Evolutionary conservation across 2,797 vertebrate genomes (phyloP).

Genomic region (Sebastes hopkinsi): DNA sequence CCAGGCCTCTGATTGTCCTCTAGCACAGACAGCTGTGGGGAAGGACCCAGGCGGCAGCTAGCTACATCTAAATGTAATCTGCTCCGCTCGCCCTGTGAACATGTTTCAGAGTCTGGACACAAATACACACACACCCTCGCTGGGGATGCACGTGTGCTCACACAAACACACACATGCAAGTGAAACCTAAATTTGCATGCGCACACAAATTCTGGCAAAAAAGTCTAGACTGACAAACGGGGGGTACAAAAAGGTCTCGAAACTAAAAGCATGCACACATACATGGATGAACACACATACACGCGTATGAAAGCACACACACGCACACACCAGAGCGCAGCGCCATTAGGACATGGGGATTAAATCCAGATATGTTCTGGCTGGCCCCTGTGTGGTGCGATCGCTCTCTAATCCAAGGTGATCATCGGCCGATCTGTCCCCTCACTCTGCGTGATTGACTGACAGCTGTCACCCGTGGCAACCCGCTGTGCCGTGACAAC

Average conservation of each 20-base stretch:
- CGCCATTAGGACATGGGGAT: constrained; percentile 60
- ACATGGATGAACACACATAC: not conserved
- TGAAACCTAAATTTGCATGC: not conserved
- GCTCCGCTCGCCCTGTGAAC: constrained; percentile 36
- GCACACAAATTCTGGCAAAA: not conserved
- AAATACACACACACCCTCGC: not conserved
- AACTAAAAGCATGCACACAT: not conserved
- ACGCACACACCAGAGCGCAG: constrained; percentile 16
- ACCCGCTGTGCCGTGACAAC: constrained; percentile 68
- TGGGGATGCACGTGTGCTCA: constrained; percentile 9
- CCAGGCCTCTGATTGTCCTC: constrained; percentile 63
- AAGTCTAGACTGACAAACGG: not conserved
- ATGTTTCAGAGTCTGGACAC: constrained; percentile 31
- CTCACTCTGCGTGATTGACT: constrained; percentile 75
- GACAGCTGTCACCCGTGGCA: constrained; percentile 80
- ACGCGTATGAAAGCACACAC: constrained; percentile 12
- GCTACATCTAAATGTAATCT: constrained; percentile 61
- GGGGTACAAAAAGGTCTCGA: not conserved
- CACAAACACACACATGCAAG: constrained; percentile 19
- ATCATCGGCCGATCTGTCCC: constrained; percentile 76
- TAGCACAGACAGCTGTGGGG: constrained; percentile 64
- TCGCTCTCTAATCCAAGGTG: constrained; percentile 79
- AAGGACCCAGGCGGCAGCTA: constrained; percentile 34
- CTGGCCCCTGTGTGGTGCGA: constrained; percentile 46
- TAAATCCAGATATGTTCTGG: constrained; percentile 65